A percentile compares a stretch with the other conserved stretches of the same genome.
These are phyloP conservation scores for Gryllus bimaculatus DNA, from an alignment of 1,140 invertebrate genomes.

Conservation along the genomic window DNA sequence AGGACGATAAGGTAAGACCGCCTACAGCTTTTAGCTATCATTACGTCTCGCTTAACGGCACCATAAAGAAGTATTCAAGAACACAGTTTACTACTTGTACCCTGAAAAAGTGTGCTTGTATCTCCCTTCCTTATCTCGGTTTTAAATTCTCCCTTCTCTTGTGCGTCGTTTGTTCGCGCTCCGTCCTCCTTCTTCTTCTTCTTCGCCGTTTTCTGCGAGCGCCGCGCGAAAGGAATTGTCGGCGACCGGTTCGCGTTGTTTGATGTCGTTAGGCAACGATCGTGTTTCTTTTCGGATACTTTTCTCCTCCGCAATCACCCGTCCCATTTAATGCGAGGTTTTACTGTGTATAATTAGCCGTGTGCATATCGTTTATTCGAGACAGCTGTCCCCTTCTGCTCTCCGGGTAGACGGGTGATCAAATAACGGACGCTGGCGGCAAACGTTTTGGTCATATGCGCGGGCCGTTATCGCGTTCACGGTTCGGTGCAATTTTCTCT, in stretches of 20 bases:
- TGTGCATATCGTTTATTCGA: background rate
- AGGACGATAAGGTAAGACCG: constrained; percentile 69
- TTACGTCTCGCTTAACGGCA: background rate
- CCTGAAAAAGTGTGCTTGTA: background rate
- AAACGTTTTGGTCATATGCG: background rate
- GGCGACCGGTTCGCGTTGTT: background rate
- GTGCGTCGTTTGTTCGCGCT: background rate
- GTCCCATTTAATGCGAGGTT: background rate
- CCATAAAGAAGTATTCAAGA: background rate
- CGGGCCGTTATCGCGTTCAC: no score
- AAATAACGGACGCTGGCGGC: background rate
- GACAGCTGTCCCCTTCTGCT: background rate
- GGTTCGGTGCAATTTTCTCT: no score
- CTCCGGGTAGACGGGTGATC: background rate
- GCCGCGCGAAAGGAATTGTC: no score
- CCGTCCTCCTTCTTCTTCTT: background rate
- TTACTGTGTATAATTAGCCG: background rate
- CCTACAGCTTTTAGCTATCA: background rate
- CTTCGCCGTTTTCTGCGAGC: background rate
- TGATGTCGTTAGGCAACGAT: background rate
- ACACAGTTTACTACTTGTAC: background rate
- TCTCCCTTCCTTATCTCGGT: background rate
- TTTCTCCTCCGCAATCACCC: background rate
- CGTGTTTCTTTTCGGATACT: background rate
- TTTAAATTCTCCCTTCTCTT: background rate